A percentile compares a stretch with the other conserved stretches of the same genome.
Conservation (phyloP, 2,797 vertebrate genomes). For the Oryzias dopingdopingensis region DNA sequence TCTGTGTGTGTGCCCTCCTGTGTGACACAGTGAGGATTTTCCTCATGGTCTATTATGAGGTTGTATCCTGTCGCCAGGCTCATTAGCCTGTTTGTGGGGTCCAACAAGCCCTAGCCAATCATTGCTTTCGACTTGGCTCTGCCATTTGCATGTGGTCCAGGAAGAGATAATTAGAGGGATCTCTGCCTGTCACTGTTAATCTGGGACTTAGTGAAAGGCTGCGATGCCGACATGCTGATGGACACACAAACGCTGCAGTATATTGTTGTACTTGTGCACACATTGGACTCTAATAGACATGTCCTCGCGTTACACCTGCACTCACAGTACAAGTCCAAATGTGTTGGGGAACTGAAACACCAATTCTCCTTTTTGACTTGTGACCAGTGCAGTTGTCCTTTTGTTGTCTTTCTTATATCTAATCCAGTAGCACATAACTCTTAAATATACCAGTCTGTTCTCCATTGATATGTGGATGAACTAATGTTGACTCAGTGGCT, state of each 20-base stretch:
- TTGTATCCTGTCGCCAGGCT: slow-evolving; percentile 73
- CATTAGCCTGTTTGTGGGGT: slow-evolving; percentile 65
- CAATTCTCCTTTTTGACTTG: slow-evolving; percentile 31
- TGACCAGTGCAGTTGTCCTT: slow-evolving; percentile 30
- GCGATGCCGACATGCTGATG: slow-evolving; percentile 76
- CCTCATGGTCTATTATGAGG: slow-evolving; percentile 60
- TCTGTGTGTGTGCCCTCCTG: slow-evolving; percentile 22
- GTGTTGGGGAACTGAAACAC: slow-evolving; percentile 7
- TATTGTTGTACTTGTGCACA: slow-evolving; percentile 29
- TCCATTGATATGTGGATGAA: slow-evolving; percentile 56
- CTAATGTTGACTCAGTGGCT: slow-evolving; percentile 68
- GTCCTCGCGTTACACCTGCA: slow-evolving; percentile 13
- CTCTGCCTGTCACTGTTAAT: slow-evolving; percentile 85
- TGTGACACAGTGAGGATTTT: slow-evolving; percentile 36
- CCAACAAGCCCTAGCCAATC: slow-evolving; percentile 65
- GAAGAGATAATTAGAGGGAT: slow-evolving; percentile 83
- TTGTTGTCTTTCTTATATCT: slow-evolving; percentile 34
- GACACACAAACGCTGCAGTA: slow-evolving; percentile 42
- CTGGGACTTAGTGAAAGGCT: slow-evolving; percentile 78
- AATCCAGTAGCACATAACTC: slow-evolving; percentile 25
- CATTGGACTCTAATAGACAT: slow-evolving; percentile 22
- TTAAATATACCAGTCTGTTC: slow-evolving; percentile 39
- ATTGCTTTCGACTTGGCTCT: slow-evolving; percentile 55
- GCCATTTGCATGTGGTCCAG: slow-evolving; percentile 82
- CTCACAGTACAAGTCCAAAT: slow-evolving; percentile 12